Base-by-base conservation (phyloP, 1,140 invertebrate genomes). In the Drosophila sulfurigaster region DNA sequence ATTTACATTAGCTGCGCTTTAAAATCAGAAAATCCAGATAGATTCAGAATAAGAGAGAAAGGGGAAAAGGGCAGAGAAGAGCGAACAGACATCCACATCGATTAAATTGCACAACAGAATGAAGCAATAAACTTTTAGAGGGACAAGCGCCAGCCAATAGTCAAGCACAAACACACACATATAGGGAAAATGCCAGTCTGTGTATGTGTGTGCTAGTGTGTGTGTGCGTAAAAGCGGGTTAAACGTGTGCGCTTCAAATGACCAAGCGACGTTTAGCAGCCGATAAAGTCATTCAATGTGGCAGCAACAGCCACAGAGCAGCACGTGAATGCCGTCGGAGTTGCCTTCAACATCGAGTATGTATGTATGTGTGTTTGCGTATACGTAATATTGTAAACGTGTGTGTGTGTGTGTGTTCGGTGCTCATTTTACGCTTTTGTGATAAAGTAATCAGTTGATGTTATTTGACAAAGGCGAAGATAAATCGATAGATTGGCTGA, bases 361-460 rank as follows among this genome's bases (percentile, higher is more conserved):
- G 38, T 49, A 38, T 62, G 16, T 25, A 32, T 28, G 41, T 57
- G 20, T 52, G 16, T 16, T 16, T 16, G 16, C 16, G 16, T 16
- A 16, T 16, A 16, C 16, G 16, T 16, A 16, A 16, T 16, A 16
- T 16, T 16, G 16, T 16, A 16, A 16, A 16, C 16, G 35, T 45
- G 46, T 49, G 58, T 73, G 58, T 56, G 56, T 63, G 45, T 56
- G 13, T 76, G 56, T 64, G 75, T 56, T 64, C 30, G 25, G 41
- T 75, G 75, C 82, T 88, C 85, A 89, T 88, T 89, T 88, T 83
- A 75, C 74, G 83, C 85, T 88, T 78, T 89, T 88, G 77, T 85
- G 85, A 89, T 88, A 88, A 89, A 88, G 85, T 89, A 88, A 88
- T 88, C 85, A 88, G 85, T 87, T 88, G 85, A 88, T 89, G 85